phyloP scores from a whole-genome alignment of 2,797 vertebrate genomes.

The Sylvia borin region DNA sequence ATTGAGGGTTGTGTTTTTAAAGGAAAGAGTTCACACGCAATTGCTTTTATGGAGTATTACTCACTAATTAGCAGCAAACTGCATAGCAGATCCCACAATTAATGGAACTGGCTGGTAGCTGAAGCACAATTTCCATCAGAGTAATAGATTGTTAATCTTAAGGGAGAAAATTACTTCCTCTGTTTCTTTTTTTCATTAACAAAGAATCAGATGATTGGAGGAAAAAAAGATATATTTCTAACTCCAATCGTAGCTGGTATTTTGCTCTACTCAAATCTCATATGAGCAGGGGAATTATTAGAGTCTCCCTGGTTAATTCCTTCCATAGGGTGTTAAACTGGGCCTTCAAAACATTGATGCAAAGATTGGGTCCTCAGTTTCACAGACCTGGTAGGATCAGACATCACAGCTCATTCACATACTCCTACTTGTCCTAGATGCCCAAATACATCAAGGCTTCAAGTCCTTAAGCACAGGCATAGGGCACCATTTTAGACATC shows the following conservation, averaged over 20 bases:
- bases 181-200: background rate
- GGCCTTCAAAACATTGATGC: background rate
- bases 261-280: background rate
- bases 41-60: slow-evolving; percentile 12
- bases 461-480: background rate
- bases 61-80: slow-evolving; percentile 44
- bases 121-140: background rate
- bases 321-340: background rate
- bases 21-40: slow-evolving; percentile 33
- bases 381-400: background rate
- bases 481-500: background rate
- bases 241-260: background rate
- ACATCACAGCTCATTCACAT: background rate
- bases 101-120: background rate
- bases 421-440: background rate
- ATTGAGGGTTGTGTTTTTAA: slow-evolving; percentile 53
- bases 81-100: slow-evolving; percentile 4
- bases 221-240: background rate
- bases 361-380: background rate
- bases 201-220: background rate
- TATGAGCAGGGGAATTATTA: background rate
- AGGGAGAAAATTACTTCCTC: slow-evolving; percentile 8
- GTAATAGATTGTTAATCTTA: slow-evolving; percentile 29
- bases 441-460: background rate
- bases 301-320: background rate